Conservation (phyloP, 2,113 vertebrate genomes). For the Hoplias malabaricus region DNA sequence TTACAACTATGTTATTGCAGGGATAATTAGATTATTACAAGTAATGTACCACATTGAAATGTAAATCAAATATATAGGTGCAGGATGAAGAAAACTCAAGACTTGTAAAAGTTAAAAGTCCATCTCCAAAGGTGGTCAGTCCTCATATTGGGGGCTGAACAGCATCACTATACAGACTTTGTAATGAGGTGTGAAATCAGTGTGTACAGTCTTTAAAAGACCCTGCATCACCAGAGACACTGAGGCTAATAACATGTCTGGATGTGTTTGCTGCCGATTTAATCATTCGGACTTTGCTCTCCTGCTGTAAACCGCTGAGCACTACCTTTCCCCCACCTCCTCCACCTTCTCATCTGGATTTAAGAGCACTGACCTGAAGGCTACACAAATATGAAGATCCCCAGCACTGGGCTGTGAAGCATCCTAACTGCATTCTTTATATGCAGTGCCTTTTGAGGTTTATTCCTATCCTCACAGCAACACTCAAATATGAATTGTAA, state of each 20-base stretch:
- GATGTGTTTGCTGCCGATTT: slow-evolving; percentile 70
- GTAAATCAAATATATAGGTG: not conserved
- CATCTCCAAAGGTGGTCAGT: slow-evolving; percentile 33
- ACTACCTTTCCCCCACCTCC: not conserved
- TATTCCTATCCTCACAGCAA: too few relatives aligned
- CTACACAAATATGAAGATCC: too few relatives aligned
- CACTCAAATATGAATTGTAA: too few relatives aligned
- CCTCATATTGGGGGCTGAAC: slow-evolving; percentile 63
- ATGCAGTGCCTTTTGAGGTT: too few relatives aligned
- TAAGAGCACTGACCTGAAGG: too few relatives aligned
- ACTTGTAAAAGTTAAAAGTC: not conserved
- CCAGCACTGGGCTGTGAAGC: too few relatives aligned
- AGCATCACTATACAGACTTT: slow-evolving; percentile 72
- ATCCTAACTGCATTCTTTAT: too few relatives aligned
- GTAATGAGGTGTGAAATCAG: slow-evolving; percentile 80
- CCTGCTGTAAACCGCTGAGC: slow-evolving; percentile 57
- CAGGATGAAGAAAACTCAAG: not conserved
- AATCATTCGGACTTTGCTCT: slow-evolving; percentile 72
- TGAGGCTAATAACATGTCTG: slow-evolving; percentile 79
- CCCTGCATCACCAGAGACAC: slow-evolving; percentile 65
- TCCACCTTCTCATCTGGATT: too few relatives aligned
- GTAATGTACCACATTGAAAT: not conserved
- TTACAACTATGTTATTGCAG: too few relatives aligned
- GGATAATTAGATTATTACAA: not conserved
- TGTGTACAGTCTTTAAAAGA: slow-evolving; percentile 66